Evolutionary conservation across 2,797 vertebrate genomes (phyloP), one percentile per base, ranked within the genome.

Genomic region (Hydrocynus forskahlii): DNA sequence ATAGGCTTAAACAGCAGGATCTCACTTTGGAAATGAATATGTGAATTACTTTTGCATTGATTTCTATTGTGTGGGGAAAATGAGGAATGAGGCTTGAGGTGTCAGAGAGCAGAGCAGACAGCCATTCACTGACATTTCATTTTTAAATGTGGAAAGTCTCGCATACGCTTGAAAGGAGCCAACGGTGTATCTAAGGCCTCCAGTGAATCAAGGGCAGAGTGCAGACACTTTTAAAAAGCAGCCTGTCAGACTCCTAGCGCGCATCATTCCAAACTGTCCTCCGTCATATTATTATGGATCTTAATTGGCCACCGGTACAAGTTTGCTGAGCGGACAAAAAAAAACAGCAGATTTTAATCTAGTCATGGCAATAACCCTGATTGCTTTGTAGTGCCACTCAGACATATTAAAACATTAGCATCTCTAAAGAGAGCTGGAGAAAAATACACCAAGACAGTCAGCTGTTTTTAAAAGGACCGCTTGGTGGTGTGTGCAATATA

Each of bases 21-120:
- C 90, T 87, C 89, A 91, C 92, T 93, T 94, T 93, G 91, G 90
- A 93, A 91, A 94, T 93, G 91, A 94, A 94, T 93, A 91, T 91
- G 88, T 93, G 92, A 94, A 93, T 94, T 92, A 93, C 88, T 91
- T 85, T 86, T 85, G 87, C 90, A 94, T 94, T 91, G 93, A 94
- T 94, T 93, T 93, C 89, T 92, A 88, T 91, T 91, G 92, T 93
- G 88, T 92, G 88, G 86, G 87, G 88, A 93, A 91, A 92, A 92
- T 89, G 89, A 91, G 87, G 87, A 93, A 89, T 84, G 86, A 89
- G 83, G 75, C 89, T 88, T 84, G 89, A 86, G 87, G 84, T 85
- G 87, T 90, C 87, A 68, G 80, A 78, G 81, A 80, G 74, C 80
- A 77, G 78, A 35, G 87, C 89, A 89, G 91, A 92, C 85, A 88